Conservation (phyloP, 1,140 invertebrate genomes). For the Drosophila pseudoananassae region DNA sequence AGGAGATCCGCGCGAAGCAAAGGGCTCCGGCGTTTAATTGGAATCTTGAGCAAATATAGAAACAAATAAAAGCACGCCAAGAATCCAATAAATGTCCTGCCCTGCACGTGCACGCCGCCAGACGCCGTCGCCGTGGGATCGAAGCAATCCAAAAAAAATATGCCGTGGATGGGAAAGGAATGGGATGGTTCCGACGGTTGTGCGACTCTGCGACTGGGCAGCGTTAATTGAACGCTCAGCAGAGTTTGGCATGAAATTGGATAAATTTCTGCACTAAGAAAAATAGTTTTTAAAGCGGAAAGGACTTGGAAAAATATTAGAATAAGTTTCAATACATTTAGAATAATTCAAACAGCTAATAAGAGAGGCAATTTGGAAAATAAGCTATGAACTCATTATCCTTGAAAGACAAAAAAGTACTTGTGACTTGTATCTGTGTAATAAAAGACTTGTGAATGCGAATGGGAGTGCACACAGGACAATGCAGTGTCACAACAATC, state of each 20-base stretch:
- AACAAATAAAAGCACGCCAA: constrained; percentile 76
- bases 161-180: constrained; percentile 12
- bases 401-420: not conserved
- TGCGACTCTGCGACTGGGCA: constrained; percentile 46
- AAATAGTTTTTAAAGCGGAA: not conserved
- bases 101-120: constrained; percentile 72
- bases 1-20: constrained; percentile 8
- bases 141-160: not conserved
- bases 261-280: constrained; percentile 41
- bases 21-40: constrained; percentile 77
- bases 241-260: constrained; percentile 51
- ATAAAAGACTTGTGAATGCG: constrained; percentile 4
- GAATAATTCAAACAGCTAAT: not conserved
- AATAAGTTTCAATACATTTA: not conserved
- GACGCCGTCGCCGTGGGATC: constrained; percentile 39
- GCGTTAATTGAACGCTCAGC: constrained; percentile 72
- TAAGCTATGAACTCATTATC: not conserved
- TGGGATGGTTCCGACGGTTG: too few species aligned
- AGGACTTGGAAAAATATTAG: not conserved
- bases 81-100: constrained; percentile 83
- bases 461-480: constrained; percentile 22
- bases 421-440: not conserved
- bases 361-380: not conserved
- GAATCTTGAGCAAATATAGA: constrained; percentile 78
- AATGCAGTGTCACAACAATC: constrained; percentile 79